Percentiles rank a stretch among this genome's conserved stretches.
Evolutionary conservation across 2,888 invertebrate species (phyloP).

Genomic region (Aquatica leii): DNA sequence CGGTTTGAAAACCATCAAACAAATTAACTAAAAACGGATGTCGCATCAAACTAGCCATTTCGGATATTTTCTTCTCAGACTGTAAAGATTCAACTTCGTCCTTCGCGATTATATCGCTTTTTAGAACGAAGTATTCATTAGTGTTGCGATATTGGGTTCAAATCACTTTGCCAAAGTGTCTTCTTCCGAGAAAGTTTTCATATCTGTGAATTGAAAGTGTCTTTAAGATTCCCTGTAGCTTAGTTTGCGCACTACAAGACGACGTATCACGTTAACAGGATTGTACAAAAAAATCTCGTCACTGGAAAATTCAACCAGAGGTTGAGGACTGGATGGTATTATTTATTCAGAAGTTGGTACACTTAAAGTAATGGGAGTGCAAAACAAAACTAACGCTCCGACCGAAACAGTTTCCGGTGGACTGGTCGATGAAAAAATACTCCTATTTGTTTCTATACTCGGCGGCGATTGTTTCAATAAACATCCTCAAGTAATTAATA

Average conservation of each 20-base stretch:
- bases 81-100: conserved; percentile 98
- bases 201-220: conserved; percentile 73
- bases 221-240: conserved; percentile 77
- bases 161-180: conserved; percentile 99
- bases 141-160: conserved; percentile 92
- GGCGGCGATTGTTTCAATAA: conserved; percentile 86
- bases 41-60: conserved; percentile 95
- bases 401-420: conserved; percentile 64
- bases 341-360: conserved; percentile 67
- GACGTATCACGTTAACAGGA: conserved; percentile 54
- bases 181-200: conserved; percentile 96
- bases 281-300: conserved; percentile 68
- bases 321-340: conserved; percentile 74
- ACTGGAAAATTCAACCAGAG: conserved; percentile 87
- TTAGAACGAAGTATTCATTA: conserved; percentile 97
- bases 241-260: conserved; percentile 64
- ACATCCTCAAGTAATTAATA: conserved; percentile 94
- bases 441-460: conserved; percentile 69
- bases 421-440: conserved; percentile 59
- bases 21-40: conserved; percentile 99
- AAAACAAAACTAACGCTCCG: conserved; percentile 67
- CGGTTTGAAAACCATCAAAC: conserved; percentile 98
- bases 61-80: conserved; percentile 98
- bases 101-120: conserved; percentile 97
- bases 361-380: conserved; percentile 63